Conservation (phyloP, 2,113 vertebrate species). For the Triplophysa siluroides region DNA sequence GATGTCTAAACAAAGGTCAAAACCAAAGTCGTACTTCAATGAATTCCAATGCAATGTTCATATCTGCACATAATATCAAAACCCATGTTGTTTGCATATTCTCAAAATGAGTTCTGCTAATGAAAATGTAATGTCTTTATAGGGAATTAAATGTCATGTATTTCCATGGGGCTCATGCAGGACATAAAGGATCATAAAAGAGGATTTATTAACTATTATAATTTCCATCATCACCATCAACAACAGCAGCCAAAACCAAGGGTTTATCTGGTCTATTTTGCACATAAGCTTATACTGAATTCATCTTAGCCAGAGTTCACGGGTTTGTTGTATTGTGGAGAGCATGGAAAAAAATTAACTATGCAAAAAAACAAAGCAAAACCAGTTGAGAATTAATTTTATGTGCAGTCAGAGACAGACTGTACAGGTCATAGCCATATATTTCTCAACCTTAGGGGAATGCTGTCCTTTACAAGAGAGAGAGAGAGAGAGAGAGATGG, state of each 20-base stretch:
- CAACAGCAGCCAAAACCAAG: background rate
- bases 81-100: conserved; percentile 23
- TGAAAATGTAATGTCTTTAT: background rate
- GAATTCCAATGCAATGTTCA: background rate
- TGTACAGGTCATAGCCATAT: background rate
- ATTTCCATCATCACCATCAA: background rate
- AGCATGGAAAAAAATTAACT: background rate
- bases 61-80: background rate
- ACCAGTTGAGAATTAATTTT: background rate
- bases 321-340: too few species aligned
- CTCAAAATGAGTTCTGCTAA: conserved; percentile 4
- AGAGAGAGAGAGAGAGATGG: background rate
- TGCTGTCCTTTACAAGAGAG: background rate
- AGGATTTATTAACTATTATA: conserved; percentile 22
- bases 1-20: background rate
- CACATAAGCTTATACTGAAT: too few species aligned
- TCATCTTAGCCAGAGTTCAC: too few species aligned
- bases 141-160: background rate
- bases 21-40: background rate
- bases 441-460: background rate
- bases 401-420: background rate
- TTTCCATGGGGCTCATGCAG: background rate
- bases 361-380: too few species aligned
- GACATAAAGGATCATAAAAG: conserved; percentile 21
- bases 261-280: background rate